Conservation (phyloP, 2,113 vertebrate species). For the Rhabdornis inornatus region DNA sequence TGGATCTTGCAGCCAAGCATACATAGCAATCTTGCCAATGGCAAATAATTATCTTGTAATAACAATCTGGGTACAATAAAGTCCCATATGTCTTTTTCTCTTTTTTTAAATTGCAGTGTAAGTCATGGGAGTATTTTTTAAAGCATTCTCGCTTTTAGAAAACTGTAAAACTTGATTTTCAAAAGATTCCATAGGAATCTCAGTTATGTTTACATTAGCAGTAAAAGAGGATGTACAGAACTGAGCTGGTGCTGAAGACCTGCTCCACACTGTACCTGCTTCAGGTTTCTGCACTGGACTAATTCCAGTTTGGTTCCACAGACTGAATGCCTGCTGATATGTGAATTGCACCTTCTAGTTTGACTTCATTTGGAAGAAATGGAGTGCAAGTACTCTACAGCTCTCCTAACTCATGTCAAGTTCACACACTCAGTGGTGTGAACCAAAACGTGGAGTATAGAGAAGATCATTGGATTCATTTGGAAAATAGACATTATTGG, state of each 20-base stretch:
- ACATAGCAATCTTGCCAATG: accelerated
- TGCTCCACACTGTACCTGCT: neutral
- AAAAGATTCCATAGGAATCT: neutral
- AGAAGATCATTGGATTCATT: neutral
- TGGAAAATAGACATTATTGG: accelerated
- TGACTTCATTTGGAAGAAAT: neutral
- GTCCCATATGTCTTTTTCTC: accelerated
- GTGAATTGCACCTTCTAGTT: neutral
- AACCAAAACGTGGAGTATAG: accelerated
- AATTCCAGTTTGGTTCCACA: neutral
- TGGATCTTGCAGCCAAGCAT: neutral
- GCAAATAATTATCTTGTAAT: neutral
- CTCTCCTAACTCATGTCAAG: neutral
- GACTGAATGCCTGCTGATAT: accelerated
- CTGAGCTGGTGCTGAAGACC: neutral
- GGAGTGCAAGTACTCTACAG: neutral
- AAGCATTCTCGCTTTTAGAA: neutral
- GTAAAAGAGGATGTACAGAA: neutral
- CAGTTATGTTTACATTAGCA: neutral
- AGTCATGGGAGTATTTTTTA: neutral
- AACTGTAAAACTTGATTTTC: neutral
- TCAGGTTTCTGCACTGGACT: neutral
- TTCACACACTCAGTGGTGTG: accelerated
- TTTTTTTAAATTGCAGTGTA: neutral
- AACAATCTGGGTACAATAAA: accelerated